phyloP scores from a whole-genome alignment of 1,140 invertebrate genomes.

The Episyrphus balteatus region DNA sequence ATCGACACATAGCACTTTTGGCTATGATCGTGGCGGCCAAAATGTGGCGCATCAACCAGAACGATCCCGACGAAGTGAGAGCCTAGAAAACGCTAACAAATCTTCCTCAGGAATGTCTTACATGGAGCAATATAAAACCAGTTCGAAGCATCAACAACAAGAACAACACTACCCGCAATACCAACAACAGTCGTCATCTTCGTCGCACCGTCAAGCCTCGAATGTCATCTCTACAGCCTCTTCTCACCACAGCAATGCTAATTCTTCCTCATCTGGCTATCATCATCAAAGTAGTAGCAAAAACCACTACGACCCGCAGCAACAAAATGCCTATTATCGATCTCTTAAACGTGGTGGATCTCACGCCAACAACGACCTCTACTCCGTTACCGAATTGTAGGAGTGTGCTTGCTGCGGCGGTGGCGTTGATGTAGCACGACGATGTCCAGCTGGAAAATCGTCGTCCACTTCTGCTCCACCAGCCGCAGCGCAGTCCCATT shows the following conservation, averaged over 20 bases:
- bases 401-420: constrained; percentile 37
- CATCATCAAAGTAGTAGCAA: constrained; percentile 16
- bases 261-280: neutral
- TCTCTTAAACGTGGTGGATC: constrained; percentile 27
- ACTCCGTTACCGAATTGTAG: constrained; percentile 36
- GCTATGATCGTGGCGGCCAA: constrained; percentile 12
- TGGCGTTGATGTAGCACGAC: constrained; percentile 35
- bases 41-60: constrained; percentile 4
- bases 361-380: constrained; percentile 26
- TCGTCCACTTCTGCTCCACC: constrained; percentile 7
- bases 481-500: constrained; percentile 11
- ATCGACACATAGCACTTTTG: constrained; percentile 12
- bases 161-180: constrained; percentile 13
- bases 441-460: constrained; percentile 9
- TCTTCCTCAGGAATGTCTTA: constrained; percentile 8
- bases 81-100: constrained; percentile 29
- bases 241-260: neutral
- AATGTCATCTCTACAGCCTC: neutral
- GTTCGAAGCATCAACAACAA: constrained; percentile 1
- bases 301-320: constrained; percentile 12
- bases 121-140: constrained; percentile 20
- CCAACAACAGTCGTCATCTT: neutral
- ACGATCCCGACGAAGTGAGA: constrained; percentile 22
- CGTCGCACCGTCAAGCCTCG: neutral
- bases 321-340: constrained; percentile 28